Base-by-base conservation (phyloP, 2,888 invertebrate genomes). In the Mesorhabditis sp. region DNA sequence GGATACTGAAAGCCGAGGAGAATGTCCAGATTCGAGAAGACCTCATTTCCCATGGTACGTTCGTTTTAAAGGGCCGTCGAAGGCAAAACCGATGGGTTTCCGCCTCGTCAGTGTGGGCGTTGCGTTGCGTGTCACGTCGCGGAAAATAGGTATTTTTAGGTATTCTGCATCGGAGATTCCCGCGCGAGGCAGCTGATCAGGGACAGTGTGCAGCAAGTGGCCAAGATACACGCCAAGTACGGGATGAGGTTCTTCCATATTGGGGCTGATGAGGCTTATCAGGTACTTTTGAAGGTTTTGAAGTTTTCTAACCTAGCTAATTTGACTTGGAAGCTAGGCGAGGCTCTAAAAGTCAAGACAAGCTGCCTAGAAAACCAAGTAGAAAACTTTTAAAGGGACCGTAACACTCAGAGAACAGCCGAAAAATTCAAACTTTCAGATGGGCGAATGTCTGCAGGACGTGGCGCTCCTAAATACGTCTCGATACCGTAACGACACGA, bases 1-100 rank as follows among this genome's bases (percentile, higher is more conserved):
- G 91, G 87, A 89, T 91, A 0, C 87, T 93, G 66, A 93, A 93
- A 83, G 87, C 91, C 43, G 86, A 90, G 45, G 88, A 90, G 70
- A 92, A 90, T 82, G 87, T 88, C 70, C 89, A 91, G 71, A 87
- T 92, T 66, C 87, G 93, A 76, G 93, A 93, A 87, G 88, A 90
- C 85, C 86, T 0, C 84, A 58, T 90, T 90, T 80, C 87, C 88
- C 88, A 77, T 79, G 74, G 80, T 88, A 70, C 45, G 63, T 13
- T 15, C 2, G 2, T 50, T n/a, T n/a, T 50, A 13, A 50, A 50
- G n/a, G n/a, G n/a, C 58, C n/a, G 58, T 50, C 58, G 28, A 28
- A 28, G 28, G 28, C 28, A 28, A 28, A 28, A 28, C 28, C 28
- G 1, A 28, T 28, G 28, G 28, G 28, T 28, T 28, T 28, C 28